Evolutionary conservation across 2,888 invertebrate genomes (phyloP), one percentile per base, ranked within the genome.

Genomic region (Amaurobius ferox): DNA sequence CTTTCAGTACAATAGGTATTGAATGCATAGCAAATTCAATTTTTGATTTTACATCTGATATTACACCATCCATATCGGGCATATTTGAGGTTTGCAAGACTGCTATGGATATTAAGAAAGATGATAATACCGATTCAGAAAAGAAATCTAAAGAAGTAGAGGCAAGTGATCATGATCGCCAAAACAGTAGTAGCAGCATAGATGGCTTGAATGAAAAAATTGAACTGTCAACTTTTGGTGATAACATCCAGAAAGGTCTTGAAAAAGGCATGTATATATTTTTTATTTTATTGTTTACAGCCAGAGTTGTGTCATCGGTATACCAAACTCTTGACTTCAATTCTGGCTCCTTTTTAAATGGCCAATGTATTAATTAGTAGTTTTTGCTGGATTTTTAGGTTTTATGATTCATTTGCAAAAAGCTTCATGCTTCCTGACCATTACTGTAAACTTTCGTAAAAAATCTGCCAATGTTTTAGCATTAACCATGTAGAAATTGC

Each of bases 51-150:
- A 85, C 77, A 11, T 76, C 83, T 5, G 77, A 77, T 9, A 72
- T 77, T 19, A 19, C 44, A 39, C 62, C 55, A 28, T 76, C 81
- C 40, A 66, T 77, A 2, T 72, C 77, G 30, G 71, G 77, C 9
- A 77, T 85, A n/a, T 85, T 85, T 72, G 83, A 85, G 39, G 77
- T 85, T 6, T 85, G 83, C 19, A 85, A 77, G 29, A 77, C 67
- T 67, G 77, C 83, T 1, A 85, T 85, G 83, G 83, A 85, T 39
- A 55, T 85, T 64, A 64, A 74, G 19, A 85, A 66, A 55, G 72
- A 66, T 16, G 81, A 81, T 23, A 70, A 32, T 30, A 16, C 62
- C 3, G 32, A 40, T 2, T 61, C 35, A 13, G 81, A 83, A 11
- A 71, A 62, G 23, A 83, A 83, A 55, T 23, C 55, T 55, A 16